These are phyloP conservation scores for Panagrolaimus sp. DNA, from an alignment of 1,140 invertebrate genomes.

Conservation along the genomic window DNA sequence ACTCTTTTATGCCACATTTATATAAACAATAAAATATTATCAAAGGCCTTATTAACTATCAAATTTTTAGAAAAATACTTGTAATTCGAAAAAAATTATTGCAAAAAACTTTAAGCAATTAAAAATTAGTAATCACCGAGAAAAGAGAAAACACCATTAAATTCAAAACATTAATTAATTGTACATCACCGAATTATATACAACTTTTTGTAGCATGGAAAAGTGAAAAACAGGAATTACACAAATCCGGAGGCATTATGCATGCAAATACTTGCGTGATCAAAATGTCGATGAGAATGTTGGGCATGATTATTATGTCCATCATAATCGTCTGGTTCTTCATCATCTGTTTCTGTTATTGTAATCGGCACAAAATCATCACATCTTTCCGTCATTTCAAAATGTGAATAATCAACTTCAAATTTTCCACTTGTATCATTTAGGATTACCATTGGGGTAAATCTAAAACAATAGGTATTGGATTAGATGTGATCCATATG, in stretches of 20 bases:
- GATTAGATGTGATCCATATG: slow-evolving; percentile 4
- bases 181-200: no score
- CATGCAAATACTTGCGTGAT: not conserved
- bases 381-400: slow-evolving; percentile 61
- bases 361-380: slow-evolving; percentile 24
- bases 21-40: no score
- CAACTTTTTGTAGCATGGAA: no score
- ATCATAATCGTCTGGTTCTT: slow-evolving; percentile 8
- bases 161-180: no score
- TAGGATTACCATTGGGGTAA: slow-evolving; percentile 62
- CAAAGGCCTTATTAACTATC: no score
- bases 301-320: not conserved
- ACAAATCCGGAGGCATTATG: slow-evolving; percentile 9
- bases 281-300: not conserved
- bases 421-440: slow-evolving; percentile 63
- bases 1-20: no score
- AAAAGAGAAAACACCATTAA: no score
- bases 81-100: no score
- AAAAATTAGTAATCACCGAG: no score
- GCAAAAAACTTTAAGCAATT: no score
- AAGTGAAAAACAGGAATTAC: not conserved
- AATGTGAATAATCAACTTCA: slow-evolving; percentile 63
- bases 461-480: slow-evolving; percentile 26
- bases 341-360: slow-evolving; percentile 19
- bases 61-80: no score